These are phyloP conservation scores for Apoderus coryli DNA, from an alignment of 2,888 invertebrate species.

Conservation along the genomic window DNA sequence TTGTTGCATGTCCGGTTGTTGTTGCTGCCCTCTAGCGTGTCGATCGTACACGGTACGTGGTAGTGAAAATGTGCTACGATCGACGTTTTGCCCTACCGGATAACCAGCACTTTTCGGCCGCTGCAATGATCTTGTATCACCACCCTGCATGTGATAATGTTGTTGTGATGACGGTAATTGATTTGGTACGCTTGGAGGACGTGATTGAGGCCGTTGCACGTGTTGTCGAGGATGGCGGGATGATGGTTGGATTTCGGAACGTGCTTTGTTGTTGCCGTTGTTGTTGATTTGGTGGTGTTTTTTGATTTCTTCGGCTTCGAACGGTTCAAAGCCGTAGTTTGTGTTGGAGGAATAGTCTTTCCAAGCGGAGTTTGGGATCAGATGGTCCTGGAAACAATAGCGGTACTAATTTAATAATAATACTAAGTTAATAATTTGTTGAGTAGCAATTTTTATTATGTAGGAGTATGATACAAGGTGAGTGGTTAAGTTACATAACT, in stretches of 20 bases:
- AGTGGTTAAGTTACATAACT: too few species aligned
- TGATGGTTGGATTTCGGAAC: constrained; percentile 13
- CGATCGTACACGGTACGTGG: constrained; percentile 48
- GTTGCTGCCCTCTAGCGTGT: constrained; percentile 21
- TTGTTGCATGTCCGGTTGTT: constrained; percentile 31
- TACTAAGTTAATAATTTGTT: too few species aligned
- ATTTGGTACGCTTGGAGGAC: constrained; percentile 24
- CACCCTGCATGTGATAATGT: constrained; percentile 32
- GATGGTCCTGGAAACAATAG: constrained; percentile 54
- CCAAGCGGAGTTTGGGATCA: constrained; percentile 76
- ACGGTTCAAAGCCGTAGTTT: constrained; percentile 82
- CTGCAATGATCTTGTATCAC: constrained; percentile 48
- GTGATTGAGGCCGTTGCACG: constrained; percentile 25
- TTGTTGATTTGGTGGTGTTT: constrained; percentile 23
- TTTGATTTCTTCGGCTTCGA: constrained; percentile 71
- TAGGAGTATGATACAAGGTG: too few species aligned
- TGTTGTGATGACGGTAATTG: constrained; percentile 23
- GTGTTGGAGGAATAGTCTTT: constrained; percentile 78
- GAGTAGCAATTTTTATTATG: constrained; percentile 3
- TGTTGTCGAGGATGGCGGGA: constrained; percentile 13
- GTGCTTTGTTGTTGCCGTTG: constrained; percentile 14
- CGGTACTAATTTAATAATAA: too few species aligned
- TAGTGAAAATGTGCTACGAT: constrained; percentile 59
- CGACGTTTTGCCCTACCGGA: constrained; percentile 28
- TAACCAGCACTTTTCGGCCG: constrained; percentile 32